Conservation (phyloP, 2,888 invertebrate genomes). For the Andrena dorsata region DNA sequence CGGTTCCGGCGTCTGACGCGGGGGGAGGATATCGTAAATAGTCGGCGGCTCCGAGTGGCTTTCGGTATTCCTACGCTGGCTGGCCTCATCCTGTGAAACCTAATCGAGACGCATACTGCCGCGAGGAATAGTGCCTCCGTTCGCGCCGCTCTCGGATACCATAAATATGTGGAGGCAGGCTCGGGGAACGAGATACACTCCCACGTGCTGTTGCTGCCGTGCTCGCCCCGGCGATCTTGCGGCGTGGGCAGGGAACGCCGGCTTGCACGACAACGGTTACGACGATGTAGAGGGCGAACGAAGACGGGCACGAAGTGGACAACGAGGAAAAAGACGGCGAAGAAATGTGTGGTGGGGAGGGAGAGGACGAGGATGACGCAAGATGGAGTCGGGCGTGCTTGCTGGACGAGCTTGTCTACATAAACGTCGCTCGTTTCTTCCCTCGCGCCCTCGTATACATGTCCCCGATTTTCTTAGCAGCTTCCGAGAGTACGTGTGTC, state of each 20-base stretch:
- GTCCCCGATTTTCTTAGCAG: constrained; percentile 57
- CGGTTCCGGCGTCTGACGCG: constrained; percentile 46
- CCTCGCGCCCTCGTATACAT: constrained; percentile 61
- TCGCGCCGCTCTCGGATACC: constrained; percentile 61
- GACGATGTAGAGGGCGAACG: constrained; percentile 42
- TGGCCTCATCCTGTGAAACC: constrained; percentile 49
- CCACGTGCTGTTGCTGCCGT: constrained; percentile 60
- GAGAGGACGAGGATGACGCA: constrained; percentile 42
- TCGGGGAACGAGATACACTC: constrained; percentile 53
- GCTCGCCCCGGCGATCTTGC: constrained; percentile 44
- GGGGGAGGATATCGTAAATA: constrained; percentile 47
- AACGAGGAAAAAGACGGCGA: constrained; percentile 37
- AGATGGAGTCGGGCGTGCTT: constrained; percentile 57
- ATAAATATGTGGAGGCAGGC: constrained; percentile 65
- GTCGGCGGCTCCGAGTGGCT: constrained; percentile 26
- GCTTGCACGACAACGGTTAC: constrained; percentile 75
- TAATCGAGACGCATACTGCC: constrained; percentile 61
- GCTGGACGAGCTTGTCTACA: constrained; percentile 73
- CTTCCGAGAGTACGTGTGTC: constrained; percentile 44
- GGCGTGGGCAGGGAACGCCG: constrained; percentile 78
- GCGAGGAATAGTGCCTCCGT: constrained; percentile 67
- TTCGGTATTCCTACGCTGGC: constrained; percentile 32
- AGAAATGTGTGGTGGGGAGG: constrained; percentile 5
- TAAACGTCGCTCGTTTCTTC: constrained; percentile 61
- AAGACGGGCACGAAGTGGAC: constrained; percentile 23